Percentiles rank a stretch among this genome's conserved stretches.
phyloP scores from a whole-genome alignment of 2,113 vertebrate genomes.

The Colinus virginianus region DNA sequence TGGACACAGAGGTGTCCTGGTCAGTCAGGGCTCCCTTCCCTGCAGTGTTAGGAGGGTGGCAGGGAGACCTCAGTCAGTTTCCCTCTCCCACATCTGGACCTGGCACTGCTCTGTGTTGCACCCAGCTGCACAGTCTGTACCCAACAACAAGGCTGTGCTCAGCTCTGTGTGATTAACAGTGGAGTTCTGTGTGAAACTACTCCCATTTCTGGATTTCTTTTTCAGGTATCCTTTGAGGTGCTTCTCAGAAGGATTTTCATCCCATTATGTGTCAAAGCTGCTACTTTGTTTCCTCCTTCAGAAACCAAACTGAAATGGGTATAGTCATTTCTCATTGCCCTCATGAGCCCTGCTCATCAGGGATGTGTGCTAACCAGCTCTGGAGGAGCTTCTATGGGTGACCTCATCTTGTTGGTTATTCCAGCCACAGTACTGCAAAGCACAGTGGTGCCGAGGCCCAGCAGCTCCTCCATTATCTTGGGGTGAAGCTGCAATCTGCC shows the following conservation, averaged over 20 bases:
- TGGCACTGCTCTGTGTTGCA: neutral
- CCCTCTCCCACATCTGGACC: neutral
- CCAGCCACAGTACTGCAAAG: neutral
- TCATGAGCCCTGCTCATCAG: neutral
- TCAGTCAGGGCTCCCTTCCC: neutral
- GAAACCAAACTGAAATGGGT: neutral
- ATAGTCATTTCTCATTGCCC: neutral
- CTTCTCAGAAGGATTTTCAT: neutral
- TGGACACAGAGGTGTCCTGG: neutral
- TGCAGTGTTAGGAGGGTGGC: neutral
- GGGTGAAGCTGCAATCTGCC: neutral
- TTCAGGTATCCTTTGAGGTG: neutral
- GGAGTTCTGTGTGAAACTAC: neutral
- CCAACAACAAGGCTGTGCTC: neutral
- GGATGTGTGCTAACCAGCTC: neutral
- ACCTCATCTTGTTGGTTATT: neutral
- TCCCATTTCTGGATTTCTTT: neutral
- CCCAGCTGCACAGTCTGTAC: neutral
- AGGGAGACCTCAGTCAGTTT: neutral
- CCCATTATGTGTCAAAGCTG: neutral
- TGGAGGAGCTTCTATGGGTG: accelerated
- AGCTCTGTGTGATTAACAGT: neutral
- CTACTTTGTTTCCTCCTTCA: neutral
- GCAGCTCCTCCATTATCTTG: neutral
- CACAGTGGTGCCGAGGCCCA: neutral